Conservation (phyloP, 2,888 invertebrate species). For the Acanthosepion pharaonis region DNA sequence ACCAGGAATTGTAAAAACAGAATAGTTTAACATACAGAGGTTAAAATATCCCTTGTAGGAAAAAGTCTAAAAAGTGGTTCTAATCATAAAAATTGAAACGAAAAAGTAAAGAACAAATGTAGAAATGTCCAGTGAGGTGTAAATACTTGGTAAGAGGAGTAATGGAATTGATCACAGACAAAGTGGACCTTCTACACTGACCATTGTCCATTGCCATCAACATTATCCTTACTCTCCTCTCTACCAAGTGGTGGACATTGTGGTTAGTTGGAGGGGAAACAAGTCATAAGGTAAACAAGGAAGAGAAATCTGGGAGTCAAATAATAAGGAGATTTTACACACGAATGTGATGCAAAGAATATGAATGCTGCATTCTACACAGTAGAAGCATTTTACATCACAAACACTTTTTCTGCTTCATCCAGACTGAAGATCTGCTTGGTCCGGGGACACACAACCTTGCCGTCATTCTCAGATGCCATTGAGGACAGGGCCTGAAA, state of each 20-base stretch:
- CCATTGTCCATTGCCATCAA: background rate
- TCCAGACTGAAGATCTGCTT: slow-evolving; percentile 92
- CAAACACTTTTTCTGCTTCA: slow-evolving; percentile 96
- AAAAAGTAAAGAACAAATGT: background rate
- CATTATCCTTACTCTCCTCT: background rate
- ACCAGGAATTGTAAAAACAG: background rate
- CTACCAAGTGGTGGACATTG: background rate
- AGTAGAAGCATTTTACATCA: slow-evolving; percentile 83
- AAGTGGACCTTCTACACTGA: background rate
- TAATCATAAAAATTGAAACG: background rate
- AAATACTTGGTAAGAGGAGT: background rate
- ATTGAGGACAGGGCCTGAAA: slow-evolving; percentile 89
- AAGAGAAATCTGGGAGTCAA: background rate
- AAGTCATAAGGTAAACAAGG: background rate
- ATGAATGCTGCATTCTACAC: too few species aligned
- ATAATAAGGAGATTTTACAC: background rate
- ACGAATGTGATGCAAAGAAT: background rate
- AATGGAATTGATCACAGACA: background rate
- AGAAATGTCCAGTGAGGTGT: background rate
- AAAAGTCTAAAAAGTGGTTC: background rate
- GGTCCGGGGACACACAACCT: slow-evolving; percentile 93
- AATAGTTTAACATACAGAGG: background rate
- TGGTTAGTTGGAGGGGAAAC: background rate
- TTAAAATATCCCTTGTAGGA: background rate
- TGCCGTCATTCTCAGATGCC: slow-evolving; percentile 91